Percentiles rank a stretch among this genome's conserved stretches.
Conservation (phyloP, 1,140 invertebrate genomes). For the Hyles vespertilio region DNA sequence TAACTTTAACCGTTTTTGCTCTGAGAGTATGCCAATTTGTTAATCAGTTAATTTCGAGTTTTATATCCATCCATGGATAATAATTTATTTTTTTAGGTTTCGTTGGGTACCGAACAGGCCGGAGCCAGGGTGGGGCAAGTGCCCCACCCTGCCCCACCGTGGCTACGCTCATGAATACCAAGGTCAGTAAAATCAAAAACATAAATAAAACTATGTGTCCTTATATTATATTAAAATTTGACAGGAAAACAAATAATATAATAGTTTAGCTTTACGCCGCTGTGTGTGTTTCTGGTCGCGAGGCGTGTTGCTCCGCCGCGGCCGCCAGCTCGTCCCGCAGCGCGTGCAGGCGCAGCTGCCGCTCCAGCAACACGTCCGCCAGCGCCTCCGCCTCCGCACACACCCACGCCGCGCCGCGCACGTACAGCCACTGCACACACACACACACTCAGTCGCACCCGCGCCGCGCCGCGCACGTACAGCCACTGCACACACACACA, state of each 20-base stretch:
- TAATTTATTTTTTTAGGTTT: no score
- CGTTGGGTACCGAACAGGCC: no score
- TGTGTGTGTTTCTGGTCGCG: neutral
- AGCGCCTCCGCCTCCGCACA: constrained; percentile 30
- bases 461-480: constrained; percentile 9
- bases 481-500: neutral
- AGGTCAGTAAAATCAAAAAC: no score
- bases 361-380: constrained; percentile 39
- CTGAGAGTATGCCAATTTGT: no score
- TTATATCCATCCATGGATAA: no score
- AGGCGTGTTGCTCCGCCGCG: constrained; percentile 1
- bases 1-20: no score
- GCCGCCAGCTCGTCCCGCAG: constrained; percentile 38
- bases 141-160: no score
- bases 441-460: constrained; percentile 7
- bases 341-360: constrained; percentile 37
- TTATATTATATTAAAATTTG: no score
- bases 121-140: no score
- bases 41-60: no score
- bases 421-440: constrained; percentile 27
- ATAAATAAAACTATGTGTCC: no score
- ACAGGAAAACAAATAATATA: neutral
- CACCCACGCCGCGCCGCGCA: constrained; percentile 38
- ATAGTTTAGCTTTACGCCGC: neutral
- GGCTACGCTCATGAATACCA: no score